Percentiles rank a stretch among this genome's conserved stretches.
phyloP scores from a whole-genome alignment of 2,113 vertebrate genomes.

The Entomyzon cyanotis region DNA sequence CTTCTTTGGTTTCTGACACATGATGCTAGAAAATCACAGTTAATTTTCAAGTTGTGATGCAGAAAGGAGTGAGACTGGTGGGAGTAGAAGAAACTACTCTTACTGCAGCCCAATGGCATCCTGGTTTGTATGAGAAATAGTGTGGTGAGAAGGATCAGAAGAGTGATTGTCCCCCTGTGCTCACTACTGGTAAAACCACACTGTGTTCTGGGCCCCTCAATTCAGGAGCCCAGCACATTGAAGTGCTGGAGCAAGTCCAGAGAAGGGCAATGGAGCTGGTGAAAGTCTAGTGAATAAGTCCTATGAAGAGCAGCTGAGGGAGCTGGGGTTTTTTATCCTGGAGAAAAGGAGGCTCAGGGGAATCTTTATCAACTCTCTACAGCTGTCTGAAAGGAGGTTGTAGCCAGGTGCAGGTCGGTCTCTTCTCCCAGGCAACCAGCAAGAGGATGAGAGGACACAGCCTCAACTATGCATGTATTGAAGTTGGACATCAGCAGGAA shows the following conservation, averaged over 20 bases:
- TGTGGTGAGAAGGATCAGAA: background rate
- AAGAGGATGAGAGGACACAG: background rate
- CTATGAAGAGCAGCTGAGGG: background rate
- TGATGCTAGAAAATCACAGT: background rate
- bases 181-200: too few species aligned
- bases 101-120: background rate
- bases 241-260: background rate
- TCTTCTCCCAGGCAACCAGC: background rate
- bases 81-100: background rate
- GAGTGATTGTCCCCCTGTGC: too few species aligned
- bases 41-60: background rate
- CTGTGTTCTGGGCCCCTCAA: background rate
- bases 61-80: background rate
- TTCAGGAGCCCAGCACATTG: background rate
- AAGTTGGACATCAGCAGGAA: background rate
- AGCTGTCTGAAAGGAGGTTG: background rate
- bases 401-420: background rate
- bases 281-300: background rate
- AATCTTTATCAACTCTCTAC: accelerated
- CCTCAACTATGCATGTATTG: background rate
- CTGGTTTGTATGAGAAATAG: background rate
- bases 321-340: background rate
- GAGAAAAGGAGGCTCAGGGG: background rate
- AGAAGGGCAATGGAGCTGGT: background rate
- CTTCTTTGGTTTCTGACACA: background rate